Evolutionary conservation across 2,113 vertebrate genomes (phyloP).

Genomic region (Naja naja): DNA sequence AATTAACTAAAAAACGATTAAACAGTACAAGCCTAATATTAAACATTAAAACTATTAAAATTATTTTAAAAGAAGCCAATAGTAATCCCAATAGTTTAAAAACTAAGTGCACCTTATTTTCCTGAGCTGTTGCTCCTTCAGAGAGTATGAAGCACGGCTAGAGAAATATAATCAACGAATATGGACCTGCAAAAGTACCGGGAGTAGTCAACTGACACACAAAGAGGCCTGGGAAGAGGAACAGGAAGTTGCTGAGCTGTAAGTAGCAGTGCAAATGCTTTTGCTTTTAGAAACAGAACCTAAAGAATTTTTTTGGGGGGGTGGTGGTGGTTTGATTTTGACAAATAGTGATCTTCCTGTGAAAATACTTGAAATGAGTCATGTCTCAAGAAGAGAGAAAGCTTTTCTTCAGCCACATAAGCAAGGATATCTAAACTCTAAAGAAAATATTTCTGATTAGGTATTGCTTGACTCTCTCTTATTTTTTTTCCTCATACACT

Average conservation of each 20-base stretch:
- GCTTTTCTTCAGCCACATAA: neutral
- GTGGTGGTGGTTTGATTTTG: neutral
- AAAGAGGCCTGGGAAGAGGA: slow-evolving; percentile 99
- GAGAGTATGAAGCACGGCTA: slow-evolving; percentile 91
- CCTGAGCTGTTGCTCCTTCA: slow-evolving; percentile 77
- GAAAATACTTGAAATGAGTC: neutral
- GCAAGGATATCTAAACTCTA: neutral
- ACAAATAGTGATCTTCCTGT: neutral
- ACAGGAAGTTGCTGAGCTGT: slow-evolving; percentile 97
- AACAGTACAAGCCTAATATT: no score
- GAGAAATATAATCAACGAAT: slow-evolving; percentile 87
- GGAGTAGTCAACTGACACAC: slow-evolving; percentile 95
- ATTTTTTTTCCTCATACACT: neutral
- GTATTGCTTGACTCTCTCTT: neutral
- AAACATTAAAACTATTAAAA: no score
- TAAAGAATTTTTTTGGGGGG: neutral
- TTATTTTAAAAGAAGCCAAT: no score
- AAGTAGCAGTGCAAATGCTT: slow-evolving; percentile 67
- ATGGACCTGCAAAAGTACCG: slow-evolving; percentile 98
- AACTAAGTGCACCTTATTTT: slow-evolving; percentile 62
- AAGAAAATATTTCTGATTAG: neutral
- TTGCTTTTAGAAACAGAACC: fast-evolving
- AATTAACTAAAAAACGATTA: no score
- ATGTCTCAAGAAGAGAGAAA: neutral
- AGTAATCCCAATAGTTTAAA: neutral